Conservation (phyloP, 2,797 vertebrate genomes). For the Lepilemur septentrionalis region DNA sequence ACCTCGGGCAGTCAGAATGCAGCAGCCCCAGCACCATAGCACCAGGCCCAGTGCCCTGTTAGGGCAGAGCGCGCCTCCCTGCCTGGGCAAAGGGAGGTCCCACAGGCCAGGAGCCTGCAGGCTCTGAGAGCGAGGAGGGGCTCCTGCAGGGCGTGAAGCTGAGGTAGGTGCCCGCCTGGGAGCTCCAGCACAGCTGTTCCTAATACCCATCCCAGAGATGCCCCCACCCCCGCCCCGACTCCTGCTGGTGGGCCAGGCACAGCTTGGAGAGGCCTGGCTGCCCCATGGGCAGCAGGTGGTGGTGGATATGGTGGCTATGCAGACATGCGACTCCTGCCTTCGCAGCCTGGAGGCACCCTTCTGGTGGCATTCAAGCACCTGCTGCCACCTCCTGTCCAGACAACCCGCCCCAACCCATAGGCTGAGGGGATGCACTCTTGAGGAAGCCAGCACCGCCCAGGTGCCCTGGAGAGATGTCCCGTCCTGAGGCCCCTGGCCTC, state of each 20-base stretch:
- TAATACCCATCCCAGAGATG: background rate
- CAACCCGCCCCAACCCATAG: background rate
- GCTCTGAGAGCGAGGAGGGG: background rate
- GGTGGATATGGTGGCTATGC: background rate
- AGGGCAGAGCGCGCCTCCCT: background rate
- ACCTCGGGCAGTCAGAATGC: fast-evolving
- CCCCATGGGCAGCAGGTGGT: background rate
- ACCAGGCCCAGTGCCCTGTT: background rate
- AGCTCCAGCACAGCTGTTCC: background rate
- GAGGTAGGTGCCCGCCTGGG: background rate
- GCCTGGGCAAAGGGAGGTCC: fast-evolving
- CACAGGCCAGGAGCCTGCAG: background rate
- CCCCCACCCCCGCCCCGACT: background rate
- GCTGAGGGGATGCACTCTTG: background rate
- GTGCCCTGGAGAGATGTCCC: background rate
- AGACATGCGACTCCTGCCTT: background rate
- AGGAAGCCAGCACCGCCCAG: background rate
- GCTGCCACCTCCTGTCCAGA: background rate
- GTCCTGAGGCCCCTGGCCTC: background rate
- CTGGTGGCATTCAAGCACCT: background rate
- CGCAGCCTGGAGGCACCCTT: background rate
- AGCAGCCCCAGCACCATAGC: fast-evolving
- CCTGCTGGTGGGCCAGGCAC: background rate
- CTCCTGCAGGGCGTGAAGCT: background rate
- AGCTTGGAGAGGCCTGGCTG: background rate